Base-by-base conservation (phyloP, 2,797 vertebrate genomes). In the Micrastur ruficollis region DNA sequence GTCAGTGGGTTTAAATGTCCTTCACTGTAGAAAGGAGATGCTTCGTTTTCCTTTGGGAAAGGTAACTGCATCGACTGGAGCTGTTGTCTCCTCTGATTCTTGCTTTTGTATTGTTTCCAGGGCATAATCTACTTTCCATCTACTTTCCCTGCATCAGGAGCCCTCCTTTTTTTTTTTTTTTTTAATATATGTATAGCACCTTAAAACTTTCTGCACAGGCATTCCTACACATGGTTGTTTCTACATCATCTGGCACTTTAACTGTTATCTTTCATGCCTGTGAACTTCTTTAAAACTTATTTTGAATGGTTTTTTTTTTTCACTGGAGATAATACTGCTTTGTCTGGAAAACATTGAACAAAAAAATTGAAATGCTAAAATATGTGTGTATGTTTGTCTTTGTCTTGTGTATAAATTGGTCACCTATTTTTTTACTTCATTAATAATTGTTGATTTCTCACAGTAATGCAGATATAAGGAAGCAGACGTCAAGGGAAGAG, bases 361-460 rank as follows among this genome's bases (percentile, higher is more conserved):
- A 89, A 86, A 63, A 71, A 44, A 79, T 12, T 34, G 58, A 53
- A 73, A 49, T 26, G 53, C 23, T 83, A 65, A 86, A 93, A 76
- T 93, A 17, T 13, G 14, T 84, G 56, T 71, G 29, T 94, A 20
- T 94, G 72, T 93, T 94, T 95, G 81, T 83, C 83, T 79, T 66
- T 93, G 53, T 82, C 71, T 81, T 95, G 86, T 91, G 75, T 96
- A 47, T 94, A 93, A 95, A 49, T 89, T 96, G 95, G 72, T 95
- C 89, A 95, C 76, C 75, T 93, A 56, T 94, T 94, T 96, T 96
- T 95, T 94, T 97, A 46, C 70, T 98, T 96, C 80, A 89, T 96
- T 97, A 96, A 86, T 96, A 95, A 87, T 89, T 97, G 95, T 97
- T 95, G 93, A 97, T 97, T 97, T 97, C 27, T 31, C 73, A 65